Evolutionary conservation across 2,113 vertebrate species (phyloP), one percentile per base, ranked within the genome.

Genomic region (Leuciscus idus): DNA sequence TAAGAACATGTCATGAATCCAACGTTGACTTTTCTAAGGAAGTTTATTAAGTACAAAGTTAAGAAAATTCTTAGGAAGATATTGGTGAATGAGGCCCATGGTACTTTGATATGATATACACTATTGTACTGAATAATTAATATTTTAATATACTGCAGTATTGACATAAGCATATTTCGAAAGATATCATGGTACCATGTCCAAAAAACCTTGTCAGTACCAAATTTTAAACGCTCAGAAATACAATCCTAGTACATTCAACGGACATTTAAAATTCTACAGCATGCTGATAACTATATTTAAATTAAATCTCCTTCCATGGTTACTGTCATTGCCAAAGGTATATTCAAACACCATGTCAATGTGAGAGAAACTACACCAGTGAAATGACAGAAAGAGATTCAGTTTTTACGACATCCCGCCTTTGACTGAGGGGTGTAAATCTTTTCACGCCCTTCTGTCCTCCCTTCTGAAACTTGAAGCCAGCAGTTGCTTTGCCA

Each of bases 391-490:
- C 72, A 70, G 70, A 57, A 79, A 46, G 61, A 78, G 64, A 79
- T 74, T 62, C 19, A 23, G 19, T 52, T 83, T 83, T 84, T 43
- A 86, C 76, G 59, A 43, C 75, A 80, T 80, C 75, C 75, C 62
- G 17, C 33, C 84, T 90, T 91, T 91, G 55, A 57, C 55, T 57
- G 90, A 89, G 26, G 81, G 4, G 92, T 13, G 90, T 91, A 92
- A 91, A 92, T 93, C 91, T 93, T 90, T 90, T 80, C 61, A 72
- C 62, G 84, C 89, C 86, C 88, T 89, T 52, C 85, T 83, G 76
- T 86, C 85, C 80, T 50, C 77, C 85, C 59, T 81, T n/a, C 17
- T 61, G 93, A 92, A 94, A 94, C 89, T 70, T 61, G 92, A 94
- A 52, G 87, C 87, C 73, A 72, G 13, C 80, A 70, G 88, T 80